Evolutionary conservation across 1,140 invertebrate species (phyloP), one percentile per base, ranked within the genome.

Genomic region (Drosophila ficusphila): DNA sequence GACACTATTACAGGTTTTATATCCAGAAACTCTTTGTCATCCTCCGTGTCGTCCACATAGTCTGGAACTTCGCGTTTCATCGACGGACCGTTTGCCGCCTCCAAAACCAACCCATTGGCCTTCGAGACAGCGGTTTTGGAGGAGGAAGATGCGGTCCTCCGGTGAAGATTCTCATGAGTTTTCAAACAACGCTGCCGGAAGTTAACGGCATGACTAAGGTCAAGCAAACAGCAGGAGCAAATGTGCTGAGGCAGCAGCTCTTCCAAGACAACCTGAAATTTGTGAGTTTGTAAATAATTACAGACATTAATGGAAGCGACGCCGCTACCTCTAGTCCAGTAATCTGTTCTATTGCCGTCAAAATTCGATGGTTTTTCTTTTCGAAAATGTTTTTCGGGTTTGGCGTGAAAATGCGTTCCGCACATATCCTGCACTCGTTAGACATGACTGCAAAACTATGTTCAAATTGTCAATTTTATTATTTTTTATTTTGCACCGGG

Each of bases 201-300:
- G 6, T 68, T 38, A 3, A 70, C 49, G 1, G 81, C 64, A 39
- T 88, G 73, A 9, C 73, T 47, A 14, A 86, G 62, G 29, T 86
- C 73, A 62, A 88, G 36, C 3, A 76, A 62, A 16, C 81, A 86
- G 29, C 73, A 74, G 16, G 82, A 65, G n/a, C 81, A 86, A 14
- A 86, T 88, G 34, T 86, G 82, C 23, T 38, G 48, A 0, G 82
- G 81, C 6, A 88, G 42, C 7, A 46, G 8, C 1, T 31, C 3
- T 11, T 49, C 33, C 1, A 47, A 31, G 4, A 27, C 12, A 0
- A 86, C 33, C 81, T 86, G 6, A 5, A 68, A 41, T 16, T 4
- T 4, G n/a, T n/a, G 0, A 25, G n/a, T 18, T 36, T 11, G 16
- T 19, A 9, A 27, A 4, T 29, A 23, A 3, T 41, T 38, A 18